Conservation (phyloP, 92 coral and sea anemone genomes). For the Muricea muricata region DNA sequence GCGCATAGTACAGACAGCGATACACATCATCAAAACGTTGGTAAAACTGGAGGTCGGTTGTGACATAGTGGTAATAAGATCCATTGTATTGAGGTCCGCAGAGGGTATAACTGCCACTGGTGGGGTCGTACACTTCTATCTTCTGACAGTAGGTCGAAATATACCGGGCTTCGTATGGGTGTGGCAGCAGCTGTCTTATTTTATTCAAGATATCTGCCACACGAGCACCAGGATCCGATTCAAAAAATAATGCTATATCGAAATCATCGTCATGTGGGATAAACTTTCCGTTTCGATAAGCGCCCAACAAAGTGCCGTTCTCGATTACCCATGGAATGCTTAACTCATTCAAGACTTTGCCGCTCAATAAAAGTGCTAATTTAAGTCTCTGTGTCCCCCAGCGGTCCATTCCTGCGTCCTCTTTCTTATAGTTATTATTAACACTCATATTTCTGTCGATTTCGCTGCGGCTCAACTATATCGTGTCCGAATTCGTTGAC, state of each 20-base stretch:
- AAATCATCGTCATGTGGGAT: too few species aligned
- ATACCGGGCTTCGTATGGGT: background rate
- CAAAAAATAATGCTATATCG: slow-evolving; percentile 62
- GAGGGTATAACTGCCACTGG: background rate
- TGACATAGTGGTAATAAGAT: background rate
- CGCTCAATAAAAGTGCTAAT: background rate
- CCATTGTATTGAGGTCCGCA: background rate
- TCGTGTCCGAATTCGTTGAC: too few species aligned
- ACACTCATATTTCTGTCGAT: background rate
- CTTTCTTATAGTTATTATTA: background rate
- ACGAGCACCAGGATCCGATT: slow-evolving; percentile 16
- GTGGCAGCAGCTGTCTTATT: background rate
- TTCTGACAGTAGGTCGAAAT: background rate
- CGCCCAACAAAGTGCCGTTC: slow-evolving; percentile 68
- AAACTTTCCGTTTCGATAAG: slow-evolving; percentile 54
- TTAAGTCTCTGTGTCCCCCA: background rate
- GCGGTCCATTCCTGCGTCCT: background rate
- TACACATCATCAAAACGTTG: background rate
- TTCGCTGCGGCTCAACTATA: background rate
- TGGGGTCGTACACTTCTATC: slow-evolving; percentile 6
- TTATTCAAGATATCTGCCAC: background rate
- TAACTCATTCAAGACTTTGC: slow-evolving; percentile 3
- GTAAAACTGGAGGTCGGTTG: background rate
- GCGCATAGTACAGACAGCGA: background rate
- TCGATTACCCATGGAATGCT: too few species aligned